Conservation (phyloP, 2,888 invertebrate genomes). For the Coelopa pilipes region DNA sequence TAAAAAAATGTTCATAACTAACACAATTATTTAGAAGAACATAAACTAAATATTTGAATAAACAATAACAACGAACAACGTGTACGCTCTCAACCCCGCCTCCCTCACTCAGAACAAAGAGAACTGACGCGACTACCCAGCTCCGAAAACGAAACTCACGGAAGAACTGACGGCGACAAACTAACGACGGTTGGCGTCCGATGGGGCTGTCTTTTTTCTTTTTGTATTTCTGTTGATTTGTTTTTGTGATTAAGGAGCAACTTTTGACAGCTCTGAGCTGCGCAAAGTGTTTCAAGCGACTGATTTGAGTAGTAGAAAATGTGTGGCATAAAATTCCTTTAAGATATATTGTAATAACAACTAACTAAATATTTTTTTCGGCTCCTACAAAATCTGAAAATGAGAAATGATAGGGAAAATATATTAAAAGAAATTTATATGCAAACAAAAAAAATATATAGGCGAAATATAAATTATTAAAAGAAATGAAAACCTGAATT, state of each 20-base stretch:
- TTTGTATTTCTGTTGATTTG: background rate
- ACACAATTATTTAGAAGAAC: background rate
- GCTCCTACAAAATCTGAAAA: too few species aligned
- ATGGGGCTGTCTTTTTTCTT: background rate
- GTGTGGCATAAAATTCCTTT: too few species aligned
- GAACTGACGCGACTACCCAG: background rate
- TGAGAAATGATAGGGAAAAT: too few species aligned
- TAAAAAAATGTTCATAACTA: background rate
- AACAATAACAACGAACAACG: constrained; percentile 21
- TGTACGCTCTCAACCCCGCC: background rate
- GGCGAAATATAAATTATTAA: too few species aligned
- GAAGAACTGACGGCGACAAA: constrained; percentile 18
- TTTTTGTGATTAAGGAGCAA: background rate
- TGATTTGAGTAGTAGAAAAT: too few species aligned
- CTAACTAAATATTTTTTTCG: too few species aligned
- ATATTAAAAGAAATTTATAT: too few species aligned
- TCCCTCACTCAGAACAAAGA: background rate
- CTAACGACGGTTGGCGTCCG: constrained; percentile 8
- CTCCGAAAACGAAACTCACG: background rate
- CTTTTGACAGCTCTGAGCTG: background rate
- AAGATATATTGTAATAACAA: too few species aligned
- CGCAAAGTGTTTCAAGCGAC: background rate
- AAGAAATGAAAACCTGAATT: too few species aligned
- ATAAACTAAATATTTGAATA: constrained; percentile 1
- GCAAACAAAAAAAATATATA: too few species aligned